Conservation (phyloP, 1,140 invertebrate species). For the Halesus radiatus region DNA sequence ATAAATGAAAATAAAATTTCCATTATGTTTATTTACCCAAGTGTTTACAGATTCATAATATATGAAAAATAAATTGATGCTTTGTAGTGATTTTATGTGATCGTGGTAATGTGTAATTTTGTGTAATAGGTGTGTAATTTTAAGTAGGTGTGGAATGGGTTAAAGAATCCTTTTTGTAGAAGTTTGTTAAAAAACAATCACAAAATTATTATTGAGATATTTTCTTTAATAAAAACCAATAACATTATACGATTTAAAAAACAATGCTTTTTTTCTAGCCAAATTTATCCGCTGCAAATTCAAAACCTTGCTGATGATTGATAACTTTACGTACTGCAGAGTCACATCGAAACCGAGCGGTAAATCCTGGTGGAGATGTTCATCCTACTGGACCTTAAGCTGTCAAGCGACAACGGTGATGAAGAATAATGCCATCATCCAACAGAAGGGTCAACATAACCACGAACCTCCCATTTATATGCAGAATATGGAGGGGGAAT, state of each 20-base stretch:
- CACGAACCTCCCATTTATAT: slow-evolving; percentile 31
- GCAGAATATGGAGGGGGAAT: background rate
- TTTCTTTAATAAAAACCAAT: too few relatives aligned
- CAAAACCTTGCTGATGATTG: slow-evolving; percentile 22
- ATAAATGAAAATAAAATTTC: too few relatives aligned
- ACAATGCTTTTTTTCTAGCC: background rate
- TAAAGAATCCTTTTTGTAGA: too few relatives aligned
- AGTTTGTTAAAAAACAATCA: too few relatives aligned
- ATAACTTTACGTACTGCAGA: slow-evolving; percentile 16
- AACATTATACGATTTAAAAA: background rate
- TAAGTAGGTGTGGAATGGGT: too few relatives aligned
- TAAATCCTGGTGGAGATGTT: slow-evolving; percentile 35
- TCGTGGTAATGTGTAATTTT: too few relatives aligned
- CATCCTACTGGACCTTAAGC: slow-evolving; percentile 8
- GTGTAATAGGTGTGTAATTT: too few relatives aligned
- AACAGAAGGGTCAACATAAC: slow-evolving; percentile 21
- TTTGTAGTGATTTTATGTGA: too few relatives aligned
- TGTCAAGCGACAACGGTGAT: slow-evolving; percentile 9
- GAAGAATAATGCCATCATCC: slow-evolving; percentile 1
- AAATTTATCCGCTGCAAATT: slow-evolving; percentile 5
- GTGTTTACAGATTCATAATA: too few relatives aligned
- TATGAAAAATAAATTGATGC: too few relatives aligned
- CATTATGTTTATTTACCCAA: too few relatives aligned
- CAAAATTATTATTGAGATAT: too few relatives aligned
- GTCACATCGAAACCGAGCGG: background rate